Percentiles rank a stretch among this genome's conserved stretches.
Conservation (phyloP, 2,113 vertebrate species). For the Phyllostomus discolor region DNA sequence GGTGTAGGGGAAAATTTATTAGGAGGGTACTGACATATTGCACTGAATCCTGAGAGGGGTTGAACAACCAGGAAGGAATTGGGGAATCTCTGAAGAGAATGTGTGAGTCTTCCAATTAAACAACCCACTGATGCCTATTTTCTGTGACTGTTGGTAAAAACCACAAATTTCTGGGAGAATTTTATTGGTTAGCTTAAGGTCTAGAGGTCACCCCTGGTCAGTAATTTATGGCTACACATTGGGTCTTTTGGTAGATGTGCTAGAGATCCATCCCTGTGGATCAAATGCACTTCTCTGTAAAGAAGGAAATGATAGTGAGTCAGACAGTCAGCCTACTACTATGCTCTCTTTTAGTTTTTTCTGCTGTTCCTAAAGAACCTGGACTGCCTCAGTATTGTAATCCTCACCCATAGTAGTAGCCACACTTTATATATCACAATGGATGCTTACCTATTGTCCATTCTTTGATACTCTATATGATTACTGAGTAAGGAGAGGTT, state of each 20-base stretch:
- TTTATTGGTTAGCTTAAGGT: background rate
- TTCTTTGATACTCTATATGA: background rate
- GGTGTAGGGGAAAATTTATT: background rate
- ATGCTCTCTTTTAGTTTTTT: background rate
- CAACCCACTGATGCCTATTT: background rate
- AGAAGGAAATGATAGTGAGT: background rate
- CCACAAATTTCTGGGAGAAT: background rate
- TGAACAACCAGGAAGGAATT: background rate
- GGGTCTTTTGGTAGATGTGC: background rate
- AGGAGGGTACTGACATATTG: background rate
- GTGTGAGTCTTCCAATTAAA: background rate
- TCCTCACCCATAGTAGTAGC: background rate
- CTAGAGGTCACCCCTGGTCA: background rate
- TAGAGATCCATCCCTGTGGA: background rate
- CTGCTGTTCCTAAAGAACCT: background rate
- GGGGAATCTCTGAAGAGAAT: background rate
- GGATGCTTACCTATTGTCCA: background rate
- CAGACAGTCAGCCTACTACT: background rate
- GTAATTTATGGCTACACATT: background rate
- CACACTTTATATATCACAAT: background rate
- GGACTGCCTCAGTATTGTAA: background rate
- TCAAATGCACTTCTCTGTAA: background rate
- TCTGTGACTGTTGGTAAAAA: background rate
- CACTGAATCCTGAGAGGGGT: background rate
- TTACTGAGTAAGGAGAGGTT: background rate